Evolutionary conservation across 2,797 vertebrate species (phyloP).

Genomic region (Gymnoscopelus microlampas): DNA sequence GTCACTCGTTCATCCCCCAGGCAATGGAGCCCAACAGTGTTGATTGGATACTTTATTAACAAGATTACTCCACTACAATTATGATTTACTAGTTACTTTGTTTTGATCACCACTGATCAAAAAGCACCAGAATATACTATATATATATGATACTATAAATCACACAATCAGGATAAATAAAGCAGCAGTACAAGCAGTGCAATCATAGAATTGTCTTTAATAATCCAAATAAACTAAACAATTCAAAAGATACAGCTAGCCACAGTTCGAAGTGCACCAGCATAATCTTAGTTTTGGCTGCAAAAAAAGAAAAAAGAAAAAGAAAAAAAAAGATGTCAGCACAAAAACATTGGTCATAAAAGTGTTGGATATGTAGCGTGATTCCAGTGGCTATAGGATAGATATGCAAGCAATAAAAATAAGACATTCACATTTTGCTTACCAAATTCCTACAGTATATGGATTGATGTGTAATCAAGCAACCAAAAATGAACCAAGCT

Average conservation of each 20-base stretch:
- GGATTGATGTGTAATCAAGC: slow-evolving; percentile 22
- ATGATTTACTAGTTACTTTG: no score
- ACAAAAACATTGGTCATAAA: slow-evolving; percentile 33
- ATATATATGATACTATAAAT: no score
- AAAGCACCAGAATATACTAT: no score
- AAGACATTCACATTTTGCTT: slow-evolving; percentile 62
- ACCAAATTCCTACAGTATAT: slow-evolving; percentile 21
- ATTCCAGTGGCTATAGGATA: slow-evolving; percentile 58
- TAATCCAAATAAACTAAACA: slow-evolving; percentile 64
- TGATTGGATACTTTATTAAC: no score
- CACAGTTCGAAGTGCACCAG: slow-evolving; percentile 38
- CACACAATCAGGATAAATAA: background rate
- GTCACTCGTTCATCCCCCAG: no score
- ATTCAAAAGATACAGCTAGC: slow-evolving; percentile 40
- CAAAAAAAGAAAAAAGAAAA: slow-evolving; percentile 19
- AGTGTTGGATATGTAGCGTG: slow-evolving; percentile 35
- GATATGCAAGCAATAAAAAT: slow-evolving; percentile 50
- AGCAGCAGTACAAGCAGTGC: background rate
- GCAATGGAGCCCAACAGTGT: no score
- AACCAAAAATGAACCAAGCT: slow-evolving; percentile 30
- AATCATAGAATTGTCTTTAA: slow-evolving; percentile 57
- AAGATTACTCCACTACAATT: no score
- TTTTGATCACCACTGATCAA: no score
- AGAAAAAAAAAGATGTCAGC: slow-evolving; percentile 14
- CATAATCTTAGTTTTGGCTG: slow-evolving; percentile 40